Base-by-base conservation (phyloP, 2,113 vertebrate genomes). In the Salminus brasiliensis region DNA sequence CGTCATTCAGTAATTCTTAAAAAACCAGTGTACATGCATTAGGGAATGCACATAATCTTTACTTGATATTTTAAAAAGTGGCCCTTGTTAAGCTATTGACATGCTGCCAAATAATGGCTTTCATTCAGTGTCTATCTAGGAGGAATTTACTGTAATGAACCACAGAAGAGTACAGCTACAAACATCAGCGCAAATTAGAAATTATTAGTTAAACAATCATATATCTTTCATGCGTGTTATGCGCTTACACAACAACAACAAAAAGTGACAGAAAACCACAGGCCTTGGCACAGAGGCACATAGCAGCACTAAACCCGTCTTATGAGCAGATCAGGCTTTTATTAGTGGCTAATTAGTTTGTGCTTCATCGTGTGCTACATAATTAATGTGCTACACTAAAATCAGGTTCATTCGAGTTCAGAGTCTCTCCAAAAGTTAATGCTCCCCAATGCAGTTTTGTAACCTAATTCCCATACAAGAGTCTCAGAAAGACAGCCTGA, bases 381-480 rank as follows among this genome's bases (percentile, higher is more conserved):
- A 41, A 74, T 80, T 80, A 57, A 74, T 67, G 25, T 52, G 32
- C 34, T 43, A 15, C 3, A 60, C 25, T 57, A 68, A 74, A 74
- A 63, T 39, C 29, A 72, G 49, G 21, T 71, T 52, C n/a, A 70
- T 45, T 25, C 27, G 39, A 62, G 9, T 43, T 30, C 30, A 69
- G 36, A 59, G 75, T 65, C 23, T 78, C 30, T 77, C 36, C 57
- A 12, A 69, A 59, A 45, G 6, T 2, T 78, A 59, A 76, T 67
- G 32, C 60, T 70, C 45, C 21, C 34, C 6, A 34, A 71, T 71
- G 55, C n/a, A 62, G 60, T 62, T 70, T n/a, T 67, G n/a, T 78
- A 60, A 70, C 30, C 30, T 9, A 72, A 49, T 72, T 23, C 47
- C 52, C 32, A 1, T 9, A 62, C 62, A 79, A 43, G 11, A 30